phyloP scores from a whole-genome alignment of 2,113 vertebrate genomes.

The Cyprinodon brontotheroides region DNA sequence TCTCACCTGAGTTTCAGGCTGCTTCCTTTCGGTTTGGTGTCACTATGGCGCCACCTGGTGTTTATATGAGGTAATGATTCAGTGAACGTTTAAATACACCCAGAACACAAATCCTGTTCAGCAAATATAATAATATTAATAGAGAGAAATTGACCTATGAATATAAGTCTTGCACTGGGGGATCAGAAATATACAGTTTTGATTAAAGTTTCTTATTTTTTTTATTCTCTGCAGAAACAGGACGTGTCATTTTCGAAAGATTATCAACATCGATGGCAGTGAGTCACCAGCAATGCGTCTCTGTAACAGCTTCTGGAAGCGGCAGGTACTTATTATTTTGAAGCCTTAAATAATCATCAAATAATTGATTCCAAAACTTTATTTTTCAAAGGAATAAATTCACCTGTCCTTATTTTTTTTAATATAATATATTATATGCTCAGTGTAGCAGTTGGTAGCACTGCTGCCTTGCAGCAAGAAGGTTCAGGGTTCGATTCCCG shows the following conservation, averaged over 20 bases:
- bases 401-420: too few relatives aligned
- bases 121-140: too few relatives aligned
- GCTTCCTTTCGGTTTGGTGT: conserved; percentile 76
- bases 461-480: too few relatives aligned
- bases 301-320: conserved; percentile 96
- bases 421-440: too few relatives aligned
- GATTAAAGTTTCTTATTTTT: background rate
- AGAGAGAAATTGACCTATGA: too few relatives aligned
- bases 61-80: conserved; percentile 86
- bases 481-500: too few relatives aligned
- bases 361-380: too few relatives aligned
- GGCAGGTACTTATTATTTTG: conserved; percentile 80
- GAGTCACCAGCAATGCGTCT: conserved; percentile 81
- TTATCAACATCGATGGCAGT: conserved; percentile 46
- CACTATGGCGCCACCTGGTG: conserved; percentile 86
- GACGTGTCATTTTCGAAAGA: conserved; percentile 78
- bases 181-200: background rate
- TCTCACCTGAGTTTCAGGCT: conserved; percentile 81
- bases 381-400: too few relatives aligned
- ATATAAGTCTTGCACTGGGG: too few relatives aligned
- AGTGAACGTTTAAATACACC: background rate
- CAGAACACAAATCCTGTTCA: background rate
- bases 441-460: too few relatives aligned
- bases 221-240: conserved; percentile 76
- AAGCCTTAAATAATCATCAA: background rate